A percentile compares a stretch with the other conserved stretches of the same genome.
These are phyloP conservation scores for Embidobia sp. DNA, from an alignment of 2,888 invertebrate genomes.

Conservation along the genomic window DNA sequence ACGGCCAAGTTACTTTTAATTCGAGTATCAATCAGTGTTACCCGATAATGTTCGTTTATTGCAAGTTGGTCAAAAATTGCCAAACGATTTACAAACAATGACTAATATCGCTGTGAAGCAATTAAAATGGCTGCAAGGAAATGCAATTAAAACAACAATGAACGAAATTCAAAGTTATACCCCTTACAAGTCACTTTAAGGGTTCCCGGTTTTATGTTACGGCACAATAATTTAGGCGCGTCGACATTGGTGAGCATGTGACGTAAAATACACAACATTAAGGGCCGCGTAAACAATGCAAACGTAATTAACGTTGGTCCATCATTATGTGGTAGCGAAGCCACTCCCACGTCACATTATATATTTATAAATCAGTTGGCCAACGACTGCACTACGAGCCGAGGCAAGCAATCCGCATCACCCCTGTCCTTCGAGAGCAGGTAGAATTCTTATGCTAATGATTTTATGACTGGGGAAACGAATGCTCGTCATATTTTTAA, in stretches of 20 bases:
- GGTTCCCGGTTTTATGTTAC: constrained; percentile 15
- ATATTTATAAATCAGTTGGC: constrained; percentile 81
- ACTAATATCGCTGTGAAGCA: too few relatives aligned
- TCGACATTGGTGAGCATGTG: constrained; percentile 23
- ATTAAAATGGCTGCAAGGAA: too few relatives aligned
- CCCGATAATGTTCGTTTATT: too few relatives aligned
- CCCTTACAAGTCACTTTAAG: too few relatives aligned
- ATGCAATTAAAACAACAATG: too few relatives aligned
- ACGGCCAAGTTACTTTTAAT: too few relatives aligned
- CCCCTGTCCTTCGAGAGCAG: constrained; percentile 70
- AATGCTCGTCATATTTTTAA: constrained; percentile 82
- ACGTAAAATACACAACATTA: constrained; percentile 57
- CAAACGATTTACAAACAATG: too few relatives aligned
- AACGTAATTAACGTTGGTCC: constrained; percentile 81
- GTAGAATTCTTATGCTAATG: constrained; percentile 82
- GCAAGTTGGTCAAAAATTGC: too few relatives aligned
- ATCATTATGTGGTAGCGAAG: constrained; percentile 82
- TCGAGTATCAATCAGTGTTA: too few relatives aligned
- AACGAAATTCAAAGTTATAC: too few relatives aligned
- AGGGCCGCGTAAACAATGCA: constrained; percentile 72
- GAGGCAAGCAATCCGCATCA: constrained; percentile 53
- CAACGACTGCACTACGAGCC: constrained; percentile 67
- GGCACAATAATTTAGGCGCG: constrained; percentile 28
- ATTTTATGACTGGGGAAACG: constrained; percentile 82
- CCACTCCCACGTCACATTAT: constrained; percentile 82